Conservation (phyloP, 1,140 invertebrate species). For the Lepidurus couesii region DNA sequence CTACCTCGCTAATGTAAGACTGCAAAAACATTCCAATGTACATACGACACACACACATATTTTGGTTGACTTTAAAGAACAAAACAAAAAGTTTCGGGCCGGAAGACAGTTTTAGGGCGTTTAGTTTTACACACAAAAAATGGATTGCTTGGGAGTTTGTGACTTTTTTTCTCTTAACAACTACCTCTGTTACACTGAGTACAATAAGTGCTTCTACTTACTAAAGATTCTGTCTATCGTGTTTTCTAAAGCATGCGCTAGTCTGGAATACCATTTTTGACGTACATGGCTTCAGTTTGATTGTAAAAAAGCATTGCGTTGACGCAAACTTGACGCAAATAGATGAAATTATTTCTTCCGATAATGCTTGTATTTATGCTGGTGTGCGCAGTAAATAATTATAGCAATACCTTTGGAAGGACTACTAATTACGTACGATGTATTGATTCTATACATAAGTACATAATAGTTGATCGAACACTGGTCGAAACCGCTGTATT, state of each 20-base stretch:
- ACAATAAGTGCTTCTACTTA: constrained; percentile 1
- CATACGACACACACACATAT: background rate
- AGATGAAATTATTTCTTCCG: background rate
- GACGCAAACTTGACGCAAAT: background rate
- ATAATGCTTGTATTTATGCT: background rate
- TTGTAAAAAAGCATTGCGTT: background rate
- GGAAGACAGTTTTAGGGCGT: background rate
- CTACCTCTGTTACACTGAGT: constrained; percentile 11
- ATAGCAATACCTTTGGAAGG: no score
- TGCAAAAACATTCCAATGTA: constrained; percentile 12
- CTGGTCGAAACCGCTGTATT: no score
- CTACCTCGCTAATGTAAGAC: constrained; percentile 21
- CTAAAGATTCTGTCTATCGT: constrained; percentile 1
- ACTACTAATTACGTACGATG: no score
- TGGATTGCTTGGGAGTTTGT: background rate
- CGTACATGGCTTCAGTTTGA: background rate
- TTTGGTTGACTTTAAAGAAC: background rate
- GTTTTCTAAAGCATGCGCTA: constrained; percentile 2
- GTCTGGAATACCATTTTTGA: background rate
- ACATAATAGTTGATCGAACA: no score
- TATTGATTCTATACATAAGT: no score
- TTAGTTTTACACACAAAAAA: background rate
- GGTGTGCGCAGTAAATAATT: no score
- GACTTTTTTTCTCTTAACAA: background rate
- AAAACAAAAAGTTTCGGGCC: background rate